Evolutionary conservation across 2,113 vertebrate genomes (phyloP).

Genomic region (Hipposideros armiger): DNA sequence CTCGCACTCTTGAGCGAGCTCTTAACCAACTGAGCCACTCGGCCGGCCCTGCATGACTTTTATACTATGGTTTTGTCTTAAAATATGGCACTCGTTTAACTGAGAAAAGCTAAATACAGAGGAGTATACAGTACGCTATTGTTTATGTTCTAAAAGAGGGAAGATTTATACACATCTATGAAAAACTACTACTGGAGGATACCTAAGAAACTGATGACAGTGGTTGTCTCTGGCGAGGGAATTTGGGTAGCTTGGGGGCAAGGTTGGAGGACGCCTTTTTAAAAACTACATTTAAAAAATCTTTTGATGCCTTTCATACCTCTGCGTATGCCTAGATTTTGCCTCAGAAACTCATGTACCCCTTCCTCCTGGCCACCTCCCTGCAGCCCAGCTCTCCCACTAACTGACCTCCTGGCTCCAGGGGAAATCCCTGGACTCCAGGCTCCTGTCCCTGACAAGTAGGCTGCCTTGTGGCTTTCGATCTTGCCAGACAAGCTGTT

Average conservation of each 20-base stretch:
- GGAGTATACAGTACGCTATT: not conserved
- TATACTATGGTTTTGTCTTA: not conserved
- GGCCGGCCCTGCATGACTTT: not conserved
- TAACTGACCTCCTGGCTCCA: not conserved
- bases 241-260: not conserved
- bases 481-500: not conserved
- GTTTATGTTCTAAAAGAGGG: not conserved
- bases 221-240: not conserved
- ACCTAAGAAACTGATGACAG: not conserved
- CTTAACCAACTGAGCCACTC: too few relatives aligned
- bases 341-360: not conserved
- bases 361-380: not conserved
- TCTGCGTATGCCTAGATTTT: not conserved
- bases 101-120: not conserved
- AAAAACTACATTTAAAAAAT: not conserved
- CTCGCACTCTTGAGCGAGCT: too few relatives aligned
- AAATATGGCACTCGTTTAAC: not conserved
- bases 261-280: not conserved
- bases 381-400: not conserved
- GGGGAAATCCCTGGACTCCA: not conserved
- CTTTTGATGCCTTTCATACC: not conserved
- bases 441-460: not conserved
- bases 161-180: not conserved
- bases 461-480: not conserved
- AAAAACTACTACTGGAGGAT: not conserved